Conservation (phyloP, 2,113 vertebrate species). For the Abramis brama region DNA sequence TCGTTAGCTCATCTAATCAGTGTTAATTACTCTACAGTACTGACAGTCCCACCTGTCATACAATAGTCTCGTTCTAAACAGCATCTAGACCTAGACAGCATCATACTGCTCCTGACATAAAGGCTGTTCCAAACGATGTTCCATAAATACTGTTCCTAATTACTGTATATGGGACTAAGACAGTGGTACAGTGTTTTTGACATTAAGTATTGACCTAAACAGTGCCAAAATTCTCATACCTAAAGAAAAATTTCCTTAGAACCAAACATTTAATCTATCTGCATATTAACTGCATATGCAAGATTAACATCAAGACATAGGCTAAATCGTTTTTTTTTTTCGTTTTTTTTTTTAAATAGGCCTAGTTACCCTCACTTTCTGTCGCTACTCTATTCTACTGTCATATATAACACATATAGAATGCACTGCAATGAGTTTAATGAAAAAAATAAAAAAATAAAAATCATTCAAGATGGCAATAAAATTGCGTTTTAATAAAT, state of each 20-base stretch:
- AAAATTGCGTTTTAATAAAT: too few relatives aligned
- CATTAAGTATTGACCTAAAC: neutral
- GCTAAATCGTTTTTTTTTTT: neutral
- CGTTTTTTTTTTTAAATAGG: neutral
- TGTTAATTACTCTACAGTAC: constrained; percentile 72
- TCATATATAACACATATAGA: too few relatives aligned
- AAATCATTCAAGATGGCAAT: too few relatives aligned
- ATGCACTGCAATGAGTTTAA: too few relatives aligned
- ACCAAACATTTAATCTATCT: too few relatives aligned
- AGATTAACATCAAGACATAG: too few relatives aligned
- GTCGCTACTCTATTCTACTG: neutral
- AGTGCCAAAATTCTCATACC: too few relatives aligned
- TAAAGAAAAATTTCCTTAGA: too few relatives aligned
- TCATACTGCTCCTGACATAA: neutral
- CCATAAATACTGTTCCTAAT: neutral
- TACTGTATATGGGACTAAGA: neutral
- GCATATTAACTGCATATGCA: too few relatives aligned
- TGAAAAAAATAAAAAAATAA: too few relatives aligned
- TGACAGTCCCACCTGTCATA: constrained; percentile 69
- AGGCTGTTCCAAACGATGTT: neutral
- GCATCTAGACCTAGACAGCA: neutral
- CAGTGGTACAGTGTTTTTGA: neutral
- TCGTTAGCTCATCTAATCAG: constrained; percentile 75
- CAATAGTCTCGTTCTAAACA: constrained; percentile 1
- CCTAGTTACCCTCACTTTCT: neutral